phyloP scores from a whole-genome alignment of 23 tunicate genomes.

The Ascidia mentula region DNA sequence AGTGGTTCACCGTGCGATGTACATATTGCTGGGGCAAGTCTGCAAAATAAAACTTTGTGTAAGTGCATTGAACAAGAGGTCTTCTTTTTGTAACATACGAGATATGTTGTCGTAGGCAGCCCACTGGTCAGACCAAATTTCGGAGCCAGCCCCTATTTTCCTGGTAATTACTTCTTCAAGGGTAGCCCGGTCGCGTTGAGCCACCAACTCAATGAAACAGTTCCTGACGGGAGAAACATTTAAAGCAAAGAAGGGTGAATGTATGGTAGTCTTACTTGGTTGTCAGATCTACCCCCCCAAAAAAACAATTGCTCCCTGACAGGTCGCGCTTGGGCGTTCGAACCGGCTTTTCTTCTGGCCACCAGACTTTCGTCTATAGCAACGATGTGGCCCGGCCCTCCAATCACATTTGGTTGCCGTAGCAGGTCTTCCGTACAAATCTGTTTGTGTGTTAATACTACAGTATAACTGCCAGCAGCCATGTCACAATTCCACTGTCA shows the following conservation, averaged over 20 bases:
- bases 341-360: constrained; percentile 11
- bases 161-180: neutral
- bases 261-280: neutral
- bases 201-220: constrained; percentile 4
- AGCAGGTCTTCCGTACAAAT: constrained; percentile 7
- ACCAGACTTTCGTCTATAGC: constrained; percentile 11
- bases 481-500: too few relatives aligned
- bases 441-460: too few relatives aligned
- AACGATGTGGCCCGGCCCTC: constrained; percentile 16
- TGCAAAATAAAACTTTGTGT: too few relatives aligned
- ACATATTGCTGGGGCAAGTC: neutral
- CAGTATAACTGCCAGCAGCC: too few relatives aligned
- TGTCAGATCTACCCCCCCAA: constrained; percentile 14
- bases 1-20: constrained; percentile 12
- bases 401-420: neutral
- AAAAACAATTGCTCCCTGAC: constrained; percentile 17
- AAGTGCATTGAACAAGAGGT: too few relatives aligned
- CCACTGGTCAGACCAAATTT: constrained; percentile 17
- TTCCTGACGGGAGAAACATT: neutral
- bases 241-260: neutral
- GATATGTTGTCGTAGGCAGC: neutral
- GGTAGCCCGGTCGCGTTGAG: constrained; percentile 11
- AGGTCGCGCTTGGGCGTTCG: constrained; percentile 15
- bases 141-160: neutral
- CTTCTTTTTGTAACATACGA: too few relatives aligned